These are phyloP conservation scores for Python bivittatus DNA, from an alignment of 2,113 vertebrate species.

Conservation along the genomic window DNA sequence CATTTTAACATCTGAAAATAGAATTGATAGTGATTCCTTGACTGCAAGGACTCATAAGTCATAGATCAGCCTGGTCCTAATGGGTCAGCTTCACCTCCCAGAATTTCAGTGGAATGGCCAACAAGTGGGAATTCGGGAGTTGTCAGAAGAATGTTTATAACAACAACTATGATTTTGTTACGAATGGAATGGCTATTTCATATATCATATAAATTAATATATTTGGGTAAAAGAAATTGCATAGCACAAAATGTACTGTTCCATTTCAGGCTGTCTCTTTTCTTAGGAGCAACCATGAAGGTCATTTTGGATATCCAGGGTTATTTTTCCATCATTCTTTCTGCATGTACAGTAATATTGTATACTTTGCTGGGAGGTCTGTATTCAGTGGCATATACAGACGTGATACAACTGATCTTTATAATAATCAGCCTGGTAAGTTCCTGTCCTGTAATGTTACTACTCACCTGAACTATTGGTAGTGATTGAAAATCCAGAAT, in stretches of 20 bases:
- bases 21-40: background rate
- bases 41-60: background rate
- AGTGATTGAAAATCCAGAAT: background rate
- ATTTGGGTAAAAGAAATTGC: background rate
- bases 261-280: conserved; percentile 15
- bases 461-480: background rate
- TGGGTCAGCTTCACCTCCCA: background rate
- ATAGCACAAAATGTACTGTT: background rate
- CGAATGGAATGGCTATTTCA: background rate
- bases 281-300: conserved; percentile 79
- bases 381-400: conserved; percentile 86
- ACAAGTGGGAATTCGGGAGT: background rate
- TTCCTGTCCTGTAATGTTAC: conserved; percentile 37
- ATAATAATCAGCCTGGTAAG: conserved; percentile 81
- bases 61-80: background rate
- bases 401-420: conserved; percentile 82
- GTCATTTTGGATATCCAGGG: conserved; percentile 79
- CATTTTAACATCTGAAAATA: background rate
- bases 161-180: background rate
- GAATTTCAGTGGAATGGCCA: background rate
- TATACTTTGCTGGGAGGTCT: conserved; percentile 85
- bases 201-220: background rate
- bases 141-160: background rate
- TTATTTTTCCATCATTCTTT: conserved; percentile 76
- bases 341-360: conserved; percentile 76